Evolutionary conservation across 2,888 invertebrate species (phyloP).

Genomic region (Drosophila lacicola): DNA sequence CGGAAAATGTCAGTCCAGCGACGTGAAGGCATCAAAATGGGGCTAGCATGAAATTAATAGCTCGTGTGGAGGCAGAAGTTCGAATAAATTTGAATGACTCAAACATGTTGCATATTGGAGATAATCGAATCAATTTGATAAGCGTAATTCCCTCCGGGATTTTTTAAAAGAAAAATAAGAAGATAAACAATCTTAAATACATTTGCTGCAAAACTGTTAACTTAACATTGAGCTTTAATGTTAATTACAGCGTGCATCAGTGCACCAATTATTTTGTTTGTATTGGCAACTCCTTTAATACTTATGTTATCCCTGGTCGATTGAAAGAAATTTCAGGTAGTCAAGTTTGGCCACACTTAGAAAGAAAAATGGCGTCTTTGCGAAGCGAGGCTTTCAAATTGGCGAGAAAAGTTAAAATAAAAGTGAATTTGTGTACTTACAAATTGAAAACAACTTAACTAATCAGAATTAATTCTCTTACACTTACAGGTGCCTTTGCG

Average conservation of each 20-base stretch:
- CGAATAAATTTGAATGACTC: slow-evolving; percentile 2
- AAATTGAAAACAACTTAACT: not conserved
- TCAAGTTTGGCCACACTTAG: slow-evolving; percentile 8
- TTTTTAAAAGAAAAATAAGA: too few species aligned
- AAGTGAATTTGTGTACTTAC: not conserved
- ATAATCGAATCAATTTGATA: not conserved
- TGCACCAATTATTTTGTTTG: not conserved
- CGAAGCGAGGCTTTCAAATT: not conserved
- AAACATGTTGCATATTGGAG: too few species aligned
- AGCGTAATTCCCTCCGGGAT: not conserved
- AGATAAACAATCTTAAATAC: too few species aligned
- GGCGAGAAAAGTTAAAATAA: not conserved
- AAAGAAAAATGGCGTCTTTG: not conserved
- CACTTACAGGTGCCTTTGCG: slow-evolving; percentile 74
- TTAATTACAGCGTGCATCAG: slow-evolving; percentile 3
- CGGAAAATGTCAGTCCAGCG: slow-evolving; percentile 47
- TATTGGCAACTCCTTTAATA: not conserved
- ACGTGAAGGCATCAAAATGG: slow-evolving; percentile 36
- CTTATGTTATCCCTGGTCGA: slow-evolving; percentile 10
- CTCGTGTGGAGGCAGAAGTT: slow-evolving; percentile 10
- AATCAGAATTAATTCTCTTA: not conserved
- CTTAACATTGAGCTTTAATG: not conserved
- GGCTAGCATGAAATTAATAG: slow-evolving; percentile 2
- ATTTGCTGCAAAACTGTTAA: not conserved
- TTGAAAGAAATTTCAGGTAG: not conserved